Base-by-base conservation (phyloP, 1,140 invertebrate genomes). In the Bombus confusus region DNA sequence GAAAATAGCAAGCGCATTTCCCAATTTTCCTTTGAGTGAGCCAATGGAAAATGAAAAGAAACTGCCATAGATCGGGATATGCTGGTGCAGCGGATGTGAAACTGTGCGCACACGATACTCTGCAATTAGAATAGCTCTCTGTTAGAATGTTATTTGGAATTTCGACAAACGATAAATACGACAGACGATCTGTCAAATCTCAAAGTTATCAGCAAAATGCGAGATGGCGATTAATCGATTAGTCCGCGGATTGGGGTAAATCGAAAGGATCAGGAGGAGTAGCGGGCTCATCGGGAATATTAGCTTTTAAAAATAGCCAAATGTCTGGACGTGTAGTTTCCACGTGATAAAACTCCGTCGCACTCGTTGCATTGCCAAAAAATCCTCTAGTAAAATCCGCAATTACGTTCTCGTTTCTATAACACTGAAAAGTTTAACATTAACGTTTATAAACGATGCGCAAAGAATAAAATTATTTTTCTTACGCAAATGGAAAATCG, bases 111-210 rank as follows among this genome's bases (percentile, higher is more conserved):
- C 39, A 69, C 39, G 15, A n/a, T 71, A 28, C 64, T n/a, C 39
- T 22, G 52, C 18, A 80, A 80, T 82, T 34, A 78, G 62, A 71
- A 83, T 37, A 47, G 43, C 31, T n/a, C 31, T n/a, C 9, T n/a
- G 37, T 10, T 62, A 31, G 31, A 39, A 28, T 25, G 25, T 79
- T 62, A 43, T 37, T 47, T 25, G 18, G 47, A 62, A 69, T 88
- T 43, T 86, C 86, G 75, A 68, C 79, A 82, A 88, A 31, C 34
- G 18, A n/a, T 59, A 59, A 41, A 59, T 43, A 64, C 57, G 73
- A 78, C 41, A 25, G n/a, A 68, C 59, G 31, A 71, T 69, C 66
- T 47, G 28, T 75, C 73, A 64, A 64, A 80, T 31, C 47, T 15
- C 10, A 18, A 57, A 28, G 76, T 80, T 37, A 80, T 87, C 73